Percentiles rank a stretch among this genome's conserved stretches.
phyloP scores from a whole-genome alignment of 1,140 invertebrate species.

The Caenorhabditis latens region DNA sequence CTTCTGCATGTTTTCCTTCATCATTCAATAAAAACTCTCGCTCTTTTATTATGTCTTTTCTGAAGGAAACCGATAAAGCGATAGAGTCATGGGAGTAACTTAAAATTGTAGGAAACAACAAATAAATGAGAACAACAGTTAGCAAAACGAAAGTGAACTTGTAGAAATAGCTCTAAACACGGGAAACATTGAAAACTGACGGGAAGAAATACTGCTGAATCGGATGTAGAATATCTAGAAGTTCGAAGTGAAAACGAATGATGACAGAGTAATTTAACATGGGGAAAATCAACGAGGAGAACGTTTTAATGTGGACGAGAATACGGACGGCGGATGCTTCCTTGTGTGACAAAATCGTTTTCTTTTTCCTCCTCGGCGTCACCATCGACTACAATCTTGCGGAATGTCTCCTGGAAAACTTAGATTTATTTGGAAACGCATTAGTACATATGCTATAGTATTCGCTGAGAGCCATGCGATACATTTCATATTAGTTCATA shows the following conservation, averaged over 20 bases:
- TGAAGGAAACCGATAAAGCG: background rate
- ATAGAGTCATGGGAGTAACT: conserved; percentile 20
- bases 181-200: background rate
- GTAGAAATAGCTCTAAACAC: background rate
- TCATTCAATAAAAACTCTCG: conserved; percentile 32
- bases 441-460: too few relatives aligned
- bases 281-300: background rate
- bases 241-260: background rate
- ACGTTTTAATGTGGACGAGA: conserved; percentile 28
- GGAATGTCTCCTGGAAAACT: conserved; percentile 48
- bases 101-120: background rate
- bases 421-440: background rate
- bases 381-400: conserved; percentile 10
- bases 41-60: conserved; percentile 37
- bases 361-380: conserved; percentile 31
- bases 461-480: too few relatives aligned
- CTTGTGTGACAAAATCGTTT: conserved; percentile 26
- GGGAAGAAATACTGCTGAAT: background rate
- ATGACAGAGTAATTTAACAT: background rate
- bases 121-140: background rate
- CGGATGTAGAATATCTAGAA: background rate
- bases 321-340: conserved; percentile 34
- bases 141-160: background rate
- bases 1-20: background rate
- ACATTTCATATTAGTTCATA: too few relatives aligned